phyloP scores from a whole-genome alignment of 64 coral and sea anemone genomes.

The Montipora efflorescens region DNA sequence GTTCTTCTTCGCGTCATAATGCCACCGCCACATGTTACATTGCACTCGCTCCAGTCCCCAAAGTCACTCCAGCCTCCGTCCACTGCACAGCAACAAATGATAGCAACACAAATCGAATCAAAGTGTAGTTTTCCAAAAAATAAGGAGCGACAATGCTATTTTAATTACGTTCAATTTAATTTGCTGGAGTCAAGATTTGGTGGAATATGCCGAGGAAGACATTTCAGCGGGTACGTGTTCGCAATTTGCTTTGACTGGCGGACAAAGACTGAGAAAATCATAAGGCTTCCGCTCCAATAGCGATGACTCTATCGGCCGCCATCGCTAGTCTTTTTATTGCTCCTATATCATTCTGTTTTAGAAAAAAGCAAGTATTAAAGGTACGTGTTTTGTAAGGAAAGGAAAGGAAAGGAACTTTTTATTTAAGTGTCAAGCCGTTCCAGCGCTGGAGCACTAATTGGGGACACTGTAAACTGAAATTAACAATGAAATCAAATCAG shows the following conservation, averaged over 20 bases:
- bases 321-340: not conserved
- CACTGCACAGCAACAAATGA: not conserved
- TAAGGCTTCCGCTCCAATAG: not conserved
- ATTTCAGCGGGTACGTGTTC: not conserved
- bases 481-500: too few species aligned
- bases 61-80: not conserved
- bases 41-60: not conserved
- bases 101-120: not conserved
- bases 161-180: not conserved
- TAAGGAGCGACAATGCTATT: not conserved
- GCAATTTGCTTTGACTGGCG: not conserved
- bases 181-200: not conserved
- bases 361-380: not conserved
- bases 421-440: too few species aligned
- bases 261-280: not conserved
- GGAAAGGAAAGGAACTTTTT: not conserved
- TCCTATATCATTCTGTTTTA: not conserved
- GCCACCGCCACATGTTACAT: not conserved
- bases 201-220: not conserved
- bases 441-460: too few species aligned
- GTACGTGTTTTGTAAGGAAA: not conserved
- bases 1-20: not conserved
- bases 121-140: not conserved
- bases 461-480: too few species aligned
- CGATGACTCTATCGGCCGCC: not conserved